Base-by-base conservation (phyloP, 2,888 invertebrate species). In the Cataglyphis rosenhaueri region DNA sequence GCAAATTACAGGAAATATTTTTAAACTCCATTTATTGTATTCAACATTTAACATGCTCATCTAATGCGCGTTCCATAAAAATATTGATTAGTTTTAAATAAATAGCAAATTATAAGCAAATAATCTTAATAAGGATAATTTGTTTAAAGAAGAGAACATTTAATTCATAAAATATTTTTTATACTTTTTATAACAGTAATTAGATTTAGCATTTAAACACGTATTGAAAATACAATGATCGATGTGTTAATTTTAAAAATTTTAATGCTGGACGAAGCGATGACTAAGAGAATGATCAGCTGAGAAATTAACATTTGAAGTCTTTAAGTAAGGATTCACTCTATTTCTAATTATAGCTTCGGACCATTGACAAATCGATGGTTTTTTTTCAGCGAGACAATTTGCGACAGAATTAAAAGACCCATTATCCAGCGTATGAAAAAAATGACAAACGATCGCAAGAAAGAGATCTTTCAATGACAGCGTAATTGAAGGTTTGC, bases 271-370 rank as follows among this genome's bases (percentile, higher is more conserved):
- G 3, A 38, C 55, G n/a, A 65, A 64, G 44, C 10, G 21, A 65
- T 65, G 38, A 64, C 18, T 52, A 64, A 65, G 52, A 65, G 29
- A 64, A 25, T 12, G 48, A 25, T 10, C 35, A 25, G 38, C 4
- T 25, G 18, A 9, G 25, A 76, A 65, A 66, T 76, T 76, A 38
- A 4, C 57, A 66, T 76, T 76, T 65, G 65, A 12, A 48, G n/a
- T 25, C 10, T 41, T 65, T 29, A 41, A 66, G 9, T n/a, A 15
- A 29, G 52, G 35, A 65, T 57, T 41, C 65, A 66, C 55, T 76
- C 76, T 76, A n/a, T 66, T 76, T 76, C n/a, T 44, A 76, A 66
- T 76, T 76, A 66, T 29, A 38, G 65, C 29, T 21, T 15, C 38
- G 55, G 38, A 29, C 2, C 29, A 29, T 29, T 29, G 29, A 29